Evolutionary conservation across 2,888 invertebrate species (phyloP), one percentile per base, ranked within the genome.

Genomic region (Drosophila setosimentum): DNA sequence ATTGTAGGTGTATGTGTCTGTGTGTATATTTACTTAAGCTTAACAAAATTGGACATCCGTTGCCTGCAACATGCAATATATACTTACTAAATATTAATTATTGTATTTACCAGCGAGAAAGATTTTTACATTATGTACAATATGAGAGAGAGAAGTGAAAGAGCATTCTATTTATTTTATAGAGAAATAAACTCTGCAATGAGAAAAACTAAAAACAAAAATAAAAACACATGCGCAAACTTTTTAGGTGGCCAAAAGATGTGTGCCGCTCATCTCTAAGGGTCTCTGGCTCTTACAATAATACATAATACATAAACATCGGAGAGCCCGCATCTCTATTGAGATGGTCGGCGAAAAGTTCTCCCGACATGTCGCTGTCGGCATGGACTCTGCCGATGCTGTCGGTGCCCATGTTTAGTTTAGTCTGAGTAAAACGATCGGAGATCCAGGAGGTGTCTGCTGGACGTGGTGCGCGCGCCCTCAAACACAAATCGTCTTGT

Each of bases 391-490:
- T 49, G 60, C 74, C 54, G 78, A 61, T 71, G 64, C 63, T 69
- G 55, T 48, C 61, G 69, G 53, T 54, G 53, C 45, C 18, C 72
- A 59, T 42, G 57, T 57, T 45, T 45, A 45, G 69, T 85, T 92
- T 79, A 92, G 92, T 92, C 91, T 92, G 92, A 92, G 92, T 78
- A 89, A 90, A 92, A 91, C 92, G 91, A 91, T 92, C 92, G 92
- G 91, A 89, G 93, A 91, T 92, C 92, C 92, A 92, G 92, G 91
- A 92, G 89, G 91, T 91, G 88, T 83, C 85, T 83, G 79, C 92
- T 92, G 92, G 92, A 92, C 83, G 90, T 83, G 75, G 81, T 86
- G 87, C 80, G 89, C 78, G 80, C 80, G 84, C 79, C 78, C 80
- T 83, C 80, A 82, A 77, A 81, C 80, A 82, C 83, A 82, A 24